phyloP scores from a whole-genome alignment of 2,888 invertebrate genomes.

The Drosophila neutralis region DNA sequence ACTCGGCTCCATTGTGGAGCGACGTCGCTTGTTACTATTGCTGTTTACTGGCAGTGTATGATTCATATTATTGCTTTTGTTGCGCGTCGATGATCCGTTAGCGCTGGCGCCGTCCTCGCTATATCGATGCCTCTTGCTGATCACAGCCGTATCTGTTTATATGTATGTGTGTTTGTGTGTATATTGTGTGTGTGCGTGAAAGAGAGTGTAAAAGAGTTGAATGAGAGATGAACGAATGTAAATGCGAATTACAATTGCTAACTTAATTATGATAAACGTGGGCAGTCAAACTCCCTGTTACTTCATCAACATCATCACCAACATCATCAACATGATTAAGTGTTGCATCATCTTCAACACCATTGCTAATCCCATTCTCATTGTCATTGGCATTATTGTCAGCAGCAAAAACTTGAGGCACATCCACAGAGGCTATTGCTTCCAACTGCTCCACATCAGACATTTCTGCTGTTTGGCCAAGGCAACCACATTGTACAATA shows the following conservation, averaged over 20 bases:
- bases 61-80: slow-evolving; percentile 75
- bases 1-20: slow-evolving; percentile 82
- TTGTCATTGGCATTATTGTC: slow-evolving; percentile 45
- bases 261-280: slow-evolving; percentile 53
- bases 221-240: slow-evolving; percentile 32
- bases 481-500: slow-evolving; percentile 47
- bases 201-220: slow-evolving; percentile 31
- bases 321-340: slow-evolving; percentile 31
- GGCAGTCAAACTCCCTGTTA: slow-evolving; percentile 39
- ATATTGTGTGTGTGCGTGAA: slow-evolving; percentile 25
- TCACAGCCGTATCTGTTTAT: slow-evolving; percentile 50
- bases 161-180: slow-evolving; percentile 20
- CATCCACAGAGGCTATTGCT: slow-evolving; percentile 51
- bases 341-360: slow-evolving; percentile 30
- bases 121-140: slow-evolving; percentile 61
- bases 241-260: slow-evolving; percentile 56
- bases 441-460: slow-evolving; percentile 55
- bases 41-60: slow-evolving; percentile 68
- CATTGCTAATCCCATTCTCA: slow-evolving; percentile 28
- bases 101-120: slow-evolving; percentile 51
- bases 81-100: slow-evolving; percentile 57
- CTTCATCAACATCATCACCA: slow-evolving; percentile 35
- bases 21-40: slow-evolving; percentile 82
- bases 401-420: slow-evolving; percentile 61
- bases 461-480: slow-evolving; percentile 56